Conservation (phyloP, 2,113 vertebrate species). For the Oxyruncus cristatus region DNA sequence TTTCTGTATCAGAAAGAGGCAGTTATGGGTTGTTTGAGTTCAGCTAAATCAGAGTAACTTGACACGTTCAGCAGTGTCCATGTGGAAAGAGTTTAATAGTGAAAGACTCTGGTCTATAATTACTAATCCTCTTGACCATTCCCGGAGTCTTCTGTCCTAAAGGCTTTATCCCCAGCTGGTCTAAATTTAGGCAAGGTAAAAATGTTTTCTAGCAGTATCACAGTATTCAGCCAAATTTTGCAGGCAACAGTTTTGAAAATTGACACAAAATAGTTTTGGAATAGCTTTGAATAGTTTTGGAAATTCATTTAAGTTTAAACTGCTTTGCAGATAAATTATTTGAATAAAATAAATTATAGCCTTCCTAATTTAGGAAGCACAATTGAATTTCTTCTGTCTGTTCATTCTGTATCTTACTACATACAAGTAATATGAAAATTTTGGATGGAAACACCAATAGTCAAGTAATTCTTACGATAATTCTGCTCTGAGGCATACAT, state of each 20-base stretch:
- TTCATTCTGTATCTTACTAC: neutral
- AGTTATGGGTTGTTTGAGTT: neutral
- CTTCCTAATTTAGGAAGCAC: neutral
- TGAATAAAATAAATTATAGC: neutral
- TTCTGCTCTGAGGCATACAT: neutral
- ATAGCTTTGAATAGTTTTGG: neutral
- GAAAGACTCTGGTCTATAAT: neutral
- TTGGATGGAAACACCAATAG: neutral
- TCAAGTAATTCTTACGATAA: neutral
- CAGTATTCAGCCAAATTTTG: neutral
- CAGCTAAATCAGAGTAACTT: neutral
- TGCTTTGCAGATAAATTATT: conserved; percentile 15
- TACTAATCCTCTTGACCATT: neutral
- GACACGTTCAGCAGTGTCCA: neutral
- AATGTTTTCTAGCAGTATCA: neutral
- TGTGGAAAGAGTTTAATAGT: neutral
- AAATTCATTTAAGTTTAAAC: neutral
- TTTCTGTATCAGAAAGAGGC: conserved; percentile 36
- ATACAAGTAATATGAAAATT: neutral
- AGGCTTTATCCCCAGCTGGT: neutral
- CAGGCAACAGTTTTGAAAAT: neutral
- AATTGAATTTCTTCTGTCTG: neutral
- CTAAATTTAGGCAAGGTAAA: neutral
- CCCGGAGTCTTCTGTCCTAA: neutral
- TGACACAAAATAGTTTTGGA: neutral